These are phyloP conservation scores for Brenthis daphne DNA, from an alignment of 2,888 invertebrate genomes.

Conservation along the genomic window DNA sequence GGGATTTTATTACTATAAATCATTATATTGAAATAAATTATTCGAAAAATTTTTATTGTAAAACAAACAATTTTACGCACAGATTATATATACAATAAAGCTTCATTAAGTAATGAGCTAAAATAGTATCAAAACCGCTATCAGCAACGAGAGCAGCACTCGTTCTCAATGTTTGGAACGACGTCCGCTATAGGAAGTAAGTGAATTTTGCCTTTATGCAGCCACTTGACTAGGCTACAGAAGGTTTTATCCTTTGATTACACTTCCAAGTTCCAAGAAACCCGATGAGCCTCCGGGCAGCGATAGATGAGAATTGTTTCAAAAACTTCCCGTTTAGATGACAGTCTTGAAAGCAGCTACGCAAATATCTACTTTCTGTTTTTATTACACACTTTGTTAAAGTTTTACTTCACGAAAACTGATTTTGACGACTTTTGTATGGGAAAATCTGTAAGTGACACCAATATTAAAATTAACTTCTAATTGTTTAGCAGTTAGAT, in stretches of 20 bases:
- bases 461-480: too few species aligned
- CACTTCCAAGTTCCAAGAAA: conserved; percentile 56
- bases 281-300: conserved; percentile 53
- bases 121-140: conserved; percentile 39
- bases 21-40: too few species aligned
- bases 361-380: background rate
- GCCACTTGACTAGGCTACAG: conserved; percentile 67
- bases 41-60: too few species aligned
- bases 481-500: too few species aligned
- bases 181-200: conserved; percentile 68
- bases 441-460: too few species aligned
- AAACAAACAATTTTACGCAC: too few species aligned
- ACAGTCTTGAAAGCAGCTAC: conserved; percentile 26
- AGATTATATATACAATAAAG: too few species aligned
- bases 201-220: conserved; percentile 76
- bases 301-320: conserved; percentile 60
- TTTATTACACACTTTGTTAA: too few species aligned
- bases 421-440: too few species aligned
- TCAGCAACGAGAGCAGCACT: conserved; percentile 43
- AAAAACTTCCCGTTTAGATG: conserved; percentile 52
- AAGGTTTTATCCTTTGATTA: conserved; percentile 74
- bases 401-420: too few species aligned
- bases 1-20: too few species aligned
- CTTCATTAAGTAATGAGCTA: background rate
- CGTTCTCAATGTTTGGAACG: conserved; percentile 68